Evolutionary conservation across 2,797 vertebrate species (phyloP).

Genomic region (Sparidentex hasta): DNA sequence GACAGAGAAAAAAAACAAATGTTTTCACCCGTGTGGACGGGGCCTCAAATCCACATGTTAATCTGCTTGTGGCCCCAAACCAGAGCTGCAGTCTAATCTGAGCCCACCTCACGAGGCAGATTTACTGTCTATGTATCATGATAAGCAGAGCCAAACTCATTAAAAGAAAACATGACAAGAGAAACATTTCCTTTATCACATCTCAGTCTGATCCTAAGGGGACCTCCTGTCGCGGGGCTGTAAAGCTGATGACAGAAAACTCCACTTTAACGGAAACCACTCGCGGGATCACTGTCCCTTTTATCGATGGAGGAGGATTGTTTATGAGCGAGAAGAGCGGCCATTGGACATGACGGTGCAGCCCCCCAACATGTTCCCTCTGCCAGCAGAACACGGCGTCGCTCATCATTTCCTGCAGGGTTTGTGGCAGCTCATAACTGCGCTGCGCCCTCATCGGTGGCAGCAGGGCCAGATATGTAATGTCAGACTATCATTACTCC

Average conservation of each 20-base stretch:
- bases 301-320: slow-evolving; percentile 7
- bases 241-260: background rate
- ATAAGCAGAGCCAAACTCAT: background rate
- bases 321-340: slow-evolving; percentile 33
- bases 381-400: slow-evolving; percentile 34
- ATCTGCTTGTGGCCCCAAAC: background rate
- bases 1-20: no score
- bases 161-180: background rate
- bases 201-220: background rate
- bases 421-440: slow-evolving; percentile 48
- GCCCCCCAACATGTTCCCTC: slow-evolving; percentile 33
- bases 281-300: background rate
- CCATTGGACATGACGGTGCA: slow-evolving; percentile 30
- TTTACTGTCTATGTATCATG: background rate
- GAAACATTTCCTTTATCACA: background rate
- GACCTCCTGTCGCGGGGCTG: background rate
- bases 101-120: background rate
- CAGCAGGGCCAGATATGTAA: slow-evolving; percentile 43
- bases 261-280: background rate
- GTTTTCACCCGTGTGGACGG: no score
- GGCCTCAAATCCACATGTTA: background rate
- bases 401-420: slow-evolving; percentile 45
- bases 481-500: slow-evolving; percentile 30
- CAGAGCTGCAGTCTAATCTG: background rate
- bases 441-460: slow-evolving; percentile 22